A percentile compares a stretch with the other conserved stretches of the same genome.
Evolutionary conservation across 92 coral and sea anemone genomes (phyloP).

Genomic region (Epizoanthus rinbou): DNA sequence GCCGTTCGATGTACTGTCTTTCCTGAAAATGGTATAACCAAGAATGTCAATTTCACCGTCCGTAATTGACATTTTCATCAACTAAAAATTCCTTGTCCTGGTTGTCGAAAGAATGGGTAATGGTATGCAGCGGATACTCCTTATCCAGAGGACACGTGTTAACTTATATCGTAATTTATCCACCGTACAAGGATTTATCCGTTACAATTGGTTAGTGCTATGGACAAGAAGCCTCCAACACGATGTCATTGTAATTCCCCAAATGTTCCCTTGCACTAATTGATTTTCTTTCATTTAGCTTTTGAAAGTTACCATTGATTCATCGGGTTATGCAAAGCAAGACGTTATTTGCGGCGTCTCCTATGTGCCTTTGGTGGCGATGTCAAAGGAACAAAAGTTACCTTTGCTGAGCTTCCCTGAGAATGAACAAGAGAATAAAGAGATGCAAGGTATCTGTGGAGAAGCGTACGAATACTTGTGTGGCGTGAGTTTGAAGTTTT

Average conservation of each 20-base stretch:
- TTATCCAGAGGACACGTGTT: neutral
- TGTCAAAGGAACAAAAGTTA: neutral
- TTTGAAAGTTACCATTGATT: constrained; percentile 24
- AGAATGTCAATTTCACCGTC: neutral
- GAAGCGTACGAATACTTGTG: no score
- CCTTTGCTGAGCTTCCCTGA: neutral
- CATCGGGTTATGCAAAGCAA: constrained; percentile 1
- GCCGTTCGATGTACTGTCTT: constrained; percentile 41
- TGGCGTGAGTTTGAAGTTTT: no score
- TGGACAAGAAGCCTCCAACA: no score
- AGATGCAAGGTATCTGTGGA: neutral
- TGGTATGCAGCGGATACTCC: neutral
- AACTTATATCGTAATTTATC: no score
- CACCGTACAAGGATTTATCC: no score
- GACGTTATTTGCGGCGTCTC: constrained; percentile 2
- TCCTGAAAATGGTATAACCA: constrained; percentile 47
- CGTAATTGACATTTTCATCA: no score
- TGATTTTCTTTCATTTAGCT: neutral
- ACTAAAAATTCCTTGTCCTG: neutral
- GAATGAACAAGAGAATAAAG: neutral
- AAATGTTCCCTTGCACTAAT: neutral
- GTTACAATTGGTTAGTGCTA: no score
- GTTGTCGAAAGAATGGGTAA: neutral
- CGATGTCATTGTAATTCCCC: no score
- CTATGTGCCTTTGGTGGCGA: constrained; percentile 21